Base-by-base conservation (phyloP, 2,888 invertebrate genomes). In the Tribolium freemani region DNA sequence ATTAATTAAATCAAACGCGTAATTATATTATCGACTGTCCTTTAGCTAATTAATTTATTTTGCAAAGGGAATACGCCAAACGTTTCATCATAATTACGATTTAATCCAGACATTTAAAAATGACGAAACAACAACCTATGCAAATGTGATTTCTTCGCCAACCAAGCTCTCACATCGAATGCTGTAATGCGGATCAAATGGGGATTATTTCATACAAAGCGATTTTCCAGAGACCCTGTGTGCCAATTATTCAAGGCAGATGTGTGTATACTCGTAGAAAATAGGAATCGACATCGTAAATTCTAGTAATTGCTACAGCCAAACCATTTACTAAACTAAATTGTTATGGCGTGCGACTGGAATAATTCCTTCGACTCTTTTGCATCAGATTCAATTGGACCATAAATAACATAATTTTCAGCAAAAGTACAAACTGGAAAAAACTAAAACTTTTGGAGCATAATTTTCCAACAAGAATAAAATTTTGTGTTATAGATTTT, bases 161-260 rank as follows among this genome's bases (percentile, higher is more conserved):
- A 54, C 11, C 31, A 9, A n/a, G n/a, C 56, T 31, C 46, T 21
- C 13, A 45, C 13, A 60, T 60, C 45, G 13, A 46, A 60, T 60
- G 21, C 45, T 76, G 76, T 75, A 75, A 78, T 75, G 78, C 80
- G 79, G 75, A 77, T 81, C 81, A 76, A 82, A 82, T 80, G 73
- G 76, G 82, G 80, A 81, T 82, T 82, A 82, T 79, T 79, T 79
- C 75, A 76, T 81, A 82, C 80, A 79, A 81, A 79, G 80, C 80
- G 79, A 80, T 81, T 82, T 81, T 79, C 76, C 78, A 76, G 76
- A 73, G 74, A 74, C 67, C 78, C 74, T 68, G 72, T 69, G 58
- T 75, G 75, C 76, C 78, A 80, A 82, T 82, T 82, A 80, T 81
- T 82, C 76, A 79, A 77, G 77, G 78, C 79, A 78, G 78, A 79